phyloP scores from a whole-genome alignment of 1,140 invertebrate species.

The Holcopasites calliopsidis region DNA sequence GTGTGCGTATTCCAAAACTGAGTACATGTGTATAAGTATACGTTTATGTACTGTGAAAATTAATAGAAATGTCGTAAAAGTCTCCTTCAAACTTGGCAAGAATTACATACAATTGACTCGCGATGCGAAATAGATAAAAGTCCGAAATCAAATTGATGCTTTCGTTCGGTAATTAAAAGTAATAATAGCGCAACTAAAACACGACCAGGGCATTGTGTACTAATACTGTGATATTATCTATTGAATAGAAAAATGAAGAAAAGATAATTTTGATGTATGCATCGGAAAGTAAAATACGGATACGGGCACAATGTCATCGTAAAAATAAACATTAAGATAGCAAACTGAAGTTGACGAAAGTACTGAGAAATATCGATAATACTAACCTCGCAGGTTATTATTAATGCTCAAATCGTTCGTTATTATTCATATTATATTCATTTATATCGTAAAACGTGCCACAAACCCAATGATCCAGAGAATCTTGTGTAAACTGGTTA shows the following conservation, averaged over 20 bases:
- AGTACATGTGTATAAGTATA: too few relatives aligned
- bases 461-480: not conserved
- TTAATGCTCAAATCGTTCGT: not conserved
- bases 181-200: too few relatives aligned
- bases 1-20: too few relatives aligned
- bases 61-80: not conserved
- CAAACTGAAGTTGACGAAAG: slow-evolving; percentile 8
- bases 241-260: not conserved
- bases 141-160: not conserved
- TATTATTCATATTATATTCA: slow-evolving; percentile 23
- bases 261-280: not conserved
- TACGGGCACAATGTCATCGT: not conserved
- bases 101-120: too few relatives aligned
- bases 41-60: not conserved
- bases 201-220: not conserved
- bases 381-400: slow-evolving; percentile 30
- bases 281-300: slow-evolving; percentile 22
- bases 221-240: not conserved
- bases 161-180: not conserved
- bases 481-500: not conserved
- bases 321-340: slow-evolving; percentile 35
- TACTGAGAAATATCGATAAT: slow-evolving; percentile 19
- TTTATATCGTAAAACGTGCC: not conserved
- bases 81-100: too few relatives aligned
- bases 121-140: too few relatives aligned